Evolutionary conservation across 2,888 invertebrate species (phyloP), one percentile per base, ranked within the genome.

Genomic region (Diadegma fenestrale): DNA sequence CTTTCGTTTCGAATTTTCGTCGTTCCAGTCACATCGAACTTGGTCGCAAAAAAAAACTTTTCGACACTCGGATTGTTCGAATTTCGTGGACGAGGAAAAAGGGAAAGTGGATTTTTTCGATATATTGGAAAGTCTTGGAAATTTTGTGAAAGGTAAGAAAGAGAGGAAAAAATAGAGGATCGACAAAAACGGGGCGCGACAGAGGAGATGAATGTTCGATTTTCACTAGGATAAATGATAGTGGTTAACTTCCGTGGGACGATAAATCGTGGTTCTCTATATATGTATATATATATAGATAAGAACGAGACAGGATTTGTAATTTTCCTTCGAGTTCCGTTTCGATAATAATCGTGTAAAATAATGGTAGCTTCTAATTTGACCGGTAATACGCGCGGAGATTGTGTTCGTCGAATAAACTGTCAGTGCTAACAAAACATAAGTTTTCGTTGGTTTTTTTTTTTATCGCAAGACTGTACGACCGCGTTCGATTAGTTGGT

Each of bases 261-360:
- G 33, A 66, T 75, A 64, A 51, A 66, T 66, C 66, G 66, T 37
- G 10, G 4, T n/a, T n/a, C 37, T 37, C 7, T 37, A 37, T 37
- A 10, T 37, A 37, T 37, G 10, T 37, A 37, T 63, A 51, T 66
- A n/a, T 30, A 41, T 41, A 30, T 51, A 64, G 64, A 64, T 33
- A 37, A 43, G 45, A 63, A 58, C 26, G 63, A 45, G 54, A 30
- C 17, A 33, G 63, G 63, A 58, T 69, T 69, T 45, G 80, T 75
- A 80, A 80, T 80, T 68, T 75, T 80, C 80, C 30, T 71, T 33
- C 7, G 54, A 68, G 64, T 75, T 80, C 80, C 73, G 80, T 66
- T 75, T 33, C 54, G 45, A 19, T 54, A 68, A 58, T 75, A 58
- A 80, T 80, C 75, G 22, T 45, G 45, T 54, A 80, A 80, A 75